Evolutionary conservation across 2,797 vertebrate genomes (phyloP), one percentile per base, ranked within the genome.

Genomic region (Pangasius larnaudii): DNA sequence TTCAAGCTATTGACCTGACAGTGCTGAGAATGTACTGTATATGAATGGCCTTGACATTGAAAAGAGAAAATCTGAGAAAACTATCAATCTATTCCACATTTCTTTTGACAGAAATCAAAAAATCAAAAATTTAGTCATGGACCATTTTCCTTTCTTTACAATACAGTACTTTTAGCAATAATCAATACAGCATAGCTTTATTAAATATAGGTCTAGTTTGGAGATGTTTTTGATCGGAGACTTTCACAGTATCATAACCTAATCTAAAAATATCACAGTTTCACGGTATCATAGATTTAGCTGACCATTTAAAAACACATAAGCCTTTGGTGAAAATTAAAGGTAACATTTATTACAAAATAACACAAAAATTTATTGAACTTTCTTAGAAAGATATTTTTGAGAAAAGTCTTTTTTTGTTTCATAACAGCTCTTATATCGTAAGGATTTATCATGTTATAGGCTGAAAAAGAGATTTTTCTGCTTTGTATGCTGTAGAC

Each of bases 81-180:
- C 36, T 61, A 74, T 74, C 30, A 75, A 27, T 80, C 80, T 85
- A 67, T 78, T 85, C 53, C 59, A 89, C 24, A 77, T 81, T 46
- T 56, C 49, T 65, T 81, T 59, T 61, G 42, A 42, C 30, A 85
- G 30, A 46, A 72, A 86, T 81, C 46, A n/a, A n/a, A n/a, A n/a
- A n/a, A n/a, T n/a, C n/a, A n/a, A n/a, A n/a, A n/a, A 36, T 87
- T 88, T 87, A 59, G 87, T 87, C 86, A 83, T 30, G 33, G 63
- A 85, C 56, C 36, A 63, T n/a, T 82, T 82, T 82, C 56, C 56
- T 86, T 84, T 84, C 72, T 58, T 63, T 67, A 59, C 71, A 65
- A 78, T 30, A 33, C 27, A 84, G n/a, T n/a, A 42, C 79, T 63
- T 63, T n/a, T n/a, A 81, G 79, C 24, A 18, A 63, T 63, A 67